phyloP scores from a whole-genome alignment of 2,888 invertebrate species.

The Hyposoter dolosus region DNA sequence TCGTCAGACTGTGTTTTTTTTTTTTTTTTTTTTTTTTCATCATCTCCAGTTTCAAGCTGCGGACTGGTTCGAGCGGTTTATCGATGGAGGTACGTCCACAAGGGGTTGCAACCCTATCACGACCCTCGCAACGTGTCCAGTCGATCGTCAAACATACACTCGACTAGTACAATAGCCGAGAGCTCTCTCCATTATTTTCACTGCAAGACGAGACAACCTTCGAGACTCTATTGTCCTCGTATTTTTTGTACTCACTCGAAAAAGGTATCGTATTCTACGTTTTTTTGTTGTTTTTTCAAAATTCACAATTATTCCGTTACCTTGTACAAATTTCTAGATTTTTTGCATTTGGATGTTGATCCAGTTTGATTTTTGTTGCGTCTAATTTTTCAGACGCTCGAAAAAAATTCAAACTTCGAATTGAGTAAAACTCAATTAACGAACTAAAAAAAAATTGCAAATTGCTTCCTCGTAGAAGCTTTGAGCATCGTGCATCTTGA shows the following conservation, averaged over 20 bases:
- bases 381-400: no score
- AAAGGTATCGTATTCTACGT: constrained; percentile 22
- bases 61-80: neutral
- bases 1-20: constrained; percentile 41
- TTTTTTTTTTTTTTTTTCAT: constrained; percentile 16
- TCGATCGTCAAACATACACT: constrained; percentile 42
- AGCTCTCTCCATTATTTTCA: constrained; percentile 3
- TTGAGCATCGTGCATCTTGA: no score
- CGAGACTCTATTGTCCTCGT: constrained; percentile 5
- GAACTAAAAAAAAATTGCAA: no score
- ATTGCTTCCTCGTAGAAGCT: no score
- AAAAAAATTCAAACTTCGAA: no score
- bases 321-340: neutral
- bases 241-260: neutral
- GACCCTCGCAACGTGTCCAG: constrained; percentile 43
- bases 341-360: neutral
- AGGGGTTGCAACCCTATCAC: constrained; percentile 38
- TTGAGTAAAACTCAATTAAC: no score
- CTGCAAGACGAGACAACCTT: constrained; percentile 10
- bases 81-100: constrained; percentile 14
- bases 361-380: neutral
- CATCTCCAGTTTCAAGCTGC: neutral
- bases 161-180: constrained; percentile 29
- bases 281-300: neutral
- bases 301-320: neutral